Evolutionary conservation across 2,888 invertebrate genomes (phyloP).

Genomic region (Xestoiulus laeticollis): DNA sequence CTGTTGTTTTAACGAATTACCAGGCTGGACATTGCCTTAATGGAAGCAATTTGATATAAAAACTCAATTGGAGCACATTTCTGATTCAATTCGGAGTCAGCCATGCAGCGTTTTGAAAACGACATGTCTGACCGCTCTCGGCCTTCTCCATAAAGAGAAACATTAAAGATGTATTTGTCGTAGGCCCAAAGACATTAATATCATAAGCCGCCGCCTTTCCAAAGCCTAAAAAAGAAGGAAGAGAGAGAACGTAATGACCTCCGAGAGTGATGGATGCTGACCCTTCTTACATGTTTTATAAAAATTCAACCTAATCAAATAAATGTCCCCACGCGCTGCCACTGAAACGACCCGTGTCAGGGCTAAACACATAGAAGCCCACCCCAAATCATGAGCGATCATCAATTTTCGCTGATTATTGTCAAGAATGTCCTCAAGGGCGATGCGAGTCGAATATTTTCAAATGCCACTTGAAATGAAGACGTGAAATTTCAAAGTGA

Average conservation of each 20-base stretch:
- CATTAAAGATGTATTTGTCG: constrained; percentile 29
- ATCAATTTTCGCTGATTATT: constrained; percentile 17
- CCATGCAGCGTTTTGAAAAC: constrained; percentile 37
- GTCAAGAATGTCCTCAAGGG: constrained; percentile 23
- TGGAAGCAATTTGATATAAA: constrained; percentile 37
- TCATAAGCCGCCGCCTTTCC: constrained; percentile 30
- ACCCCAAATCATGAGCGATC: background rate
- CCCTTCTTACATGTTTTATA: constrained; percentile 37
- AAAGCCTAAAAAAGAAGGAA: background rate
- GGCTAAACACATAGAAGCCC: background rate
- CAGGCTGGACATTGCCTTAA: constrained; percentile 23
- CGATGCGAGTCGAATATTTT: background rate
- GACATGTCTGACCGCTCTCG: constrained; percentile 34
- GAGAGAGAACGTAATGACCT: background rate
- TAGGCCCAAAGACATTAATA: constrained; percentile 15
- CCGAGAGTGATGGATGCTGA: constrained; percentile 29
- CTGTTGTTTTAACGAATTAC: constrained; percentile 37
- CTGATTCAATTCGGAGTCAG: constrained; percentile 37
- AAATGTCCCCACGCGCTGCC: background rate
- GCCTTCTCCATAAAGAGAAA: constrained; percentile 37
- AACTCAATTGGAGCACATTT: constrained; percentile 34
- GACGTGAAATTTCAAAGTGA: background rate
- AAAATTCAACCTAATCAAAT: constrained; percentile 34
- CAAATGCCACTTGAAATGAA: background rate
- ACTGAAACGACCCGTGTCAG: constrained; percentile 28